A percentile compares a stretch with the other conserved stretches of the same genome.
These are phyloP conservation scores for Terebella lapidaria DNA, from an alignment of 2,888 invertebrate genomes.

Conservation along the genomic window DNA sequence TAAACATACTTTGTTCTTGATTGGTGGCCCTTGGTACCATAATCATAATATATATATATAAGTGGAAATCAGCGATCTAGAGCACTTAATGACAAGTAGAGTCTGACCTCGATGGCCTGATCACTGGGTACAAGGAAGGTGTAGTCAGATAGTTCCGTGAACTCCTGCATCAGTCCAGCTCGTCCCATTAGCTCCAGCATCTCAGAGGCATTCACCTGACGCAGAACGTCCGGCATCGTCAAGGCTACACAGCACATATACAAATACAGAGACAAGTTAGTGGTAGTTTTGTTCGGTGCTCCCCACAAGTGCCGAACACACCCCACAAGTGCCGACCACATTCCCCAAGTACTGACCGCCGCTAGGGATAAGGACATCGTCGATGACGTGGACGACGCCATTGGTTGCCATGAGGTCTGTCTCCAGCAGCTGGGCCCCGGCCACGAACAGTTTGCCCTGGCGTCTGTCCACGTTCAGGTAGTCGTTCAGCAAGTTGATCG, in stretches of 20 bases:
- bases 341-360: conserved; percentile 57
- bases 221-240: conserved; percentile 56
- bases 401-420: conserved; percentile 66
- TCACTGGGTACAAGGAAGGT: conserved; percentile 58
- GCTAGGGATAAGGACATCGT: conserved; percentile 64
- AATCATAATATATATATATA: neutral
- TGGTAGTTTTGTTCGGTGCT: too few relatives aligned
- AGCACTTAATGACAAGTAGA: neutral
- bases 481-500: conserved; percentile 58
- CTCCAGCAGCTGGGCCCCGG: conserved; percentile 61
- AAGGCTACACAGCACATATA: conserved; percentile 44
- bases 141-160: conserved; percentile 52
- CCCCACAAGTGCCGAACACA: too few relatives aligned
- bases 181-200: conserved; percentile 57
- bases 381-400: conserved; percentile 69
- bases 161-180: conserved; percentile 51
- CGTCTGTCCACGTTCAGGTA: conserved; percentile 57
- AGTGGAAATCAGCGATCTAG: neutral
- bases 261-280: neutral
- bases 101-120: conserved; percentile 50
- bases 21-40: too few relatives aligned
- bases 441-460: conserved; percentile 59
- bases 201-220: conserved; percentile 62
- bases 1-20: too few relatives aligned
- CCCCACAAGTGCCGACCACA: too few relatives aligned